phyloP scores from a whole-genome alignment of 2,888 invertebrate species.

The Dendrolimus houi region DNA sequence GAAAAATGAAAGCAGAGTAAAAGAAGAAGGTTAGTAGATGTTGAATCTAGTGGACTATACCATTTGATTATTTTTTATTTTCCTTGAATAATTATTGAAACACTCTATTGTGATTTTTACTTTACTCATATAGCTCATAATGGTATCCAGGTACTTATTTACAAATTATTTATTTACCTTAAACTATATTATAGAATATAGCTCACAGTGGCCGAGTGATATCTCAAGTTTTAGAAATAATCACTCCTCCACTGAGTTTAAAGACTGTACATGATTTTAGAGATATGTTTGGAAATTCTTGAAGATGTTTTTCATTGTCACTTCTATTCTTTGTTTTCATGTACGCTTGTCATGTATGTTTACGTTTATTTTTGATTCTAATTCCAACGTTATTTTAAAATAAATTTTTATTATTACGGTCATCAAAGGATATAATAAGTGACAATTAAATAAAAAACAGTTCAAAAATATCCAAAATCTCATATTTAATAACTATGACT shows the following conservation, averaged over 20 bases:
- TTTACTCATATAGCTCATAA: neutral
- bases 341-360: too few species aligned
- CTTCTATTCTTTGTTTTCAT: too few species aligned
- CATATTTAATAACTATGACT: neutral
- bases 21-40: too few species aligned
- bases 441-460: neutral
- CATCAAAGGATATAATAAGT: neutral
- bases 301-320: neutral
- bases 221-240: neutral
- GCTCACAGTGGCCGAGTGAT: slow-evolving; percentile 25
- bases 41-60: too few species aligned
- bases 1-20: too few species aligned
- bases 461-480: neutral
- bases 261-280: slow-evolving; percentile 4
- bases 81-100: too few species aligned
- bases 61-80: too few species aligned
- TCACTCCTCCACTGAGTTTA: neutral
- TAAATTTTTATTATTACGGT: neutral
- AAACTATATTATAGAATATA: slow-evolving; percentile 16
- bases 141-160: slow-evolving; percentile 14
- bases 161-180: slow-evolving; percentile 11
- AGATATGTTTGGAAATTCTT: slow-evolving; percentile 2
- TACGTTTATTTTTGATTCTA: too few species aligned
- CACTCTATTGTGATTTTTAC: too few species aligned
- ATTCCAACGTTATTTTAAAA: slow-evolving; percentile 1